Evolutionary conservation across 2,888 invertebrate species (phyloP).

Genomic region (Pterobdella sp.): DNA sequence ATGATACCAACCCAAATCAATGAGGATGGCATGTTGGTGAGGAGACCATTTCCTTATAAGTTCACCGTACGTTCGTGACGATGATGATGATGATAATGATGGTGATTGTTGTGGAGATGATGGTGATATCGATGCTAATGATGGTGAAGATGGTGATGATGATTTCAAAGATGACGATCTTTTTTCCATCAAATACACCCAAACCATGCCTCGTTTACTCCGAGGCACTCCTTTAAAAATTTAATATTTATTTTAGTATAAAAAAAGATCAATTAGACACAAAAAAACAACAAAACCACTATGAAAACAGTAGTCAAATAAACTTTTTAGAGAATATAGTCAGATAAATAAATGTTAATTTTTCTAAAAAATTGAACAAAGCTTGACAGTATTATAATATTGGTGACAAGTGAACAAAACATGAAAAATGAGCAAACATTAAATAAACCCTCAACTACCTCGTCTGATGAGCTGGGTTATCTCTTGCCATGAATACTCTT

Average conservation of each 20-base stretch:
- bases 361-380: too few relatives aligned
- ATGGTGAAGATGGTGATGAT: background rate
- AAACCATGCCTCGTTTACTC: background rate
- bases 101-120: background rate
- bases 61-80: background rate
- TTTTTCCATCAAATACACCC: conserved; percentile 2
- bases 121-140: background rate
- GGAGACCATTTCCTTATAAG: background rate
- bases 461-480: background rate
- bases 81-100: background rate
- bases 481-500: background rate
- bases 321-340: too few relatives aligned
- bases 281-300: too few relatives aligned
- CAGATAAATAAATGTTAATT: too few relatives aligned
- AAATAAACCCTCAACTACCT: too few relatives aligned
- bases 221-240: background rate
- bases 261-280: too few relatives aligned
- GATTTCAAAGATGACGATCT: background rate
- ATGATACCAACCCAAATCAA: background rate
- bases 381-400: too few relatives aligned
- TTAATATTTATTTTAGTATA: too few relatives aligned
- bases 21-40: conserved; percentile 13
- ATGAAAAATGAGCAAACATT: too few relatives aligned
- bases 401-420: too few relatives aligned
- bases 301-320: too few relatives aligned